Percentiles rank a stretch among this genome's conserved stretches.
phyloP scores from a whole-genome alignment of 2,888 invertebrate species.

The Aleiodes testaceus region DNA sequence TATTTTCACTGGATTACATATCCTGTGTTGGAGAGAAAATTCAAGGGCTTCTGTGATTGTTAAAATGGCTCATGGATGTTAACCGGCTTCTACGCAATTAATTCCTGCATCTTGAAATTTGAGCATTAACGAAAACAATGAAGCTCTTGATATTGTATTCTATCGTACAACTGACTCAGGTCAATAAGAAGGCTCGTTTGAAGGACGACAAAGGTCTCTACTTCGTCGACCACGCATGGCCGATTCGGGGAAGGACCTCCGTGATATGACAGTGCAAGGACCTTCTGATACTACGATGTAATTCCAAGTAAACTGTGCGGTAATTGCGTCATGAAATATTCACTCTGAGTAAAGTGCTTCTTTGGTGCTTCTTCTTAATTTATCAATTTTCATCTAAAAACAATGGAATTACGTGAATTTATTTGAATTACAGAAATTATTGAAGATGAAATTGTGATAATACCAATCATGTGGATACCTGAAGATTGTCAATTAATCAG shows the following conservation, averaged over 20 bases:
- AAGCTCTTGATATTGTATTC: background rate
- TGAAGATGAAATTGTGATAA: conserved; percentile 4
- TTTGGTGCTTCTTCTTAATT: conserved; percentile 22
- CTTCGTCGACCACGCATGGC: conserved; percentile 56
- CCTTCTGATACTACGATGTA: conserved; percentile 9
- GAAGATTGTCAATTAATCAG: conserved; percentile 40
- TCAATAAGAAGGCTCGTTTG: conserved; percentile 33
- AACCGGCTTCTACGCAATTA: background rate
- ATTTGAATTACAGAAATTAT: background rate
- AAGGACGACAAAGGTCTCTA: conserved; percentile 35
- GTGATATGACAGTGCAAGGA: conserved; percentile 45
- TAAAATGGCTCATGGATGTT: no score
- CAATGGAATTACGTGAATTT: background rate
- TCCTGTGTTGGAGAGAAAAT: no score
- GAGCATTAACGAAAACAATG: background rate
- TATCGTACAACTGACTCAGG: conserved; percentile 13
- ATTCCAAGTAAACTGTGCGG: conserved; percentile 15
- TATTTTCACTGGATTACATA: no score
- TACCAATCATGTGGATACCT: conserved; percentile 55
- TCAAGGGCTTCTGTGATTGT: no score
- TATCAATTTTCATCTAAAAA: no score
- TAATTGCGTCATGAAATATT: conserved; percentile 33
- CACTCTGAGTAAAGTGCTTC: conserved; percentile 2
- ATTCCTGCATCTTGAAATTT: background rate
- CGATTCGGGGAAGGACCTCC: conserved; percentile 50